These are phyloP conservation scores for Petrophora chlorosata DNA, from an alignment of 2,888 invertebrate species.

Conservation along the genomic window DNA sequence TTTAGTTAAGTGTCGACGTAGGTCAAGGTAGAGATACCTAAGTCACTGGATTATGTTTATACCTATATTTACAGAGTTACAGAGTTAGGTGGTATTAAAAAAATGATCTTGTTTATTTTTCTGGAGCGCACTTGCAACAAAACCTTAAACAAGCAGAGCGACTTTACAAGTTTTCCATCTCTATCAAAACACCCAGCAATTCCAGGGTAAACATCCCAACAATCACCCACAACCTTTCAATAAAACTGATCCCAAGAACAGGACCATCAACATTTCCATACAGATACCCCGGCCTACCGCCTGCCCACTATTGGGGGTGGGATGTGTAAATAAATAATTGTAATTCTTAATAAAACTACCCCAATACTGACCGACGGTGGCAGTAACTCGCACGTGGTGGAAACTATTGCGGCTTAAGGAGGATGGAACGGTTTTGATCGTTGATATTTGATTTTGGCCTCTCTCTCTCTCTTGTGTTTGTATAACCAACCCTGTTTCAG, in stretches of 20 bases:
- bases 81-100: no score
- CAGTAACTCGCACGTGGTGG: slow-evolving; percentile 68
- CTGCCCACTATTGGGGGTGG: slow-evolving; percentile 37
- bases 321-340: slow-evolving; percentile 76
- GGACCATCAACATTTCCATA: slow-evolving; percentile 52
- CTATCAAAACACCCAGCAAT: no score
- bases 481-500: no score
- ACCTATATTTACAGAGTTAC: no score
- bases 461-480: no score
- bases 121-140: no score
- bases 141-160: no score
- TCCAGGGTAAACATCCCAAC: background rate
- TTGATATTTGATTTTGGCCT: slow-evolving; percentile 26
- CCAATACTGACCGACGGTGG: slow-evolving; percentile 44
- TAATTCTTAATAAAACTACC: slow-evolving; percentile 79
- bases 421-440: slow-evolving; percentile 48
- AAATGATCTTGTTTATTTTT: no score
- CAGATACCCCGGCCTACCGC: slow-evolving; percentile 33
- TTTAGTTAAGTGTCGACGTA: no score
- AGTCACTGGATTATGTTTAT: no score
- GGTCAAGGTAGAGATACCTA: no score
- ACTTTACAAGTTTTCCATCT: no score
- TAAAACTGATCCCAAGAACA: slow-evolving; percentile 24
- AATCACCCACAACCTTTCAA: slow-evolving; percentile 11
- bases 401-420: slow-evolving; percentile 32